Base-by-base conservation (phyloP, 2,888 invertebrate species). In the Drosophila borealis region DNA sequence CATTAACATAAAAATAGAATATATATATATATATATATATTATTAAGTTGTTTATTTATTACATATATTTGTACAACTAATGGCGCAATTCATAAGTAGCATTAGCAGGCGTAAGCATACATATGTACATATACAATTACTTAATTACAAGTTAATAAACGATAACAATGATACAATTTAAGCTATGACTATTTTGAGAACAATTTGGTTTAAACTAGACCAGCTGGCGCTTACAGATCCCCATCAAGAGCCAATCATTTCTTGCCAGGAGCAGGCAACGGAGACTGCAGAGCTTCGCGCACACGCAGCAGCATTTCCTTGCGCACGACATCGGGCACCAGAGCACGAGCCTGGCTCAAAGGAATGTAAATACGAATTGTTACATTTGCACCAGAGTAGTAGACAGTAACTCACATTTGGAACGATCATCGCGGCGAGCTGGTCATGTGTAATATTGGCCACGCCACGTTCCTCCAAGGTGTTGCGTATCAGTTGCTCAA, bases 291-390 rank as follows among this genome's bases (percentile, higher is more conserved):
- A 10, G 63, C 74, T 9, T 57, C 67, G 13, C 80, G 74, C 37
- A 85, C 69, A 41, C 78, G 88, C 13, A 97, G 96, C 25, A 98
- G 92, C 13, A 98, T 93, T 93, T 98, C 98, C 87, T 96, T 96
- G 91, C 98, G 98, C 0, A 98, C 97, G 1, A 96, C 94, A 90
- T 98, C 97, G 6, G 98, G 98, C 2, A 98, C 97, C 72, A 97
- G 92, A 10, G 96, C 95, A 90, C 98, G 93, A 5, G 98, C 98
- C 91, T 95, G 13, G 14, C 2, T 5, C 4, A 11, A 36, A 11
- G 6, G 10, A 21, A 6, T 6, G 11, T 10, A 0, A 5, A 8
- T 19, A 29, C 8, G 8, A 8, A 6, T 10, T 13, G n/a, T 9
- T 42, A 33, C 53, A 14, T 19, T 2, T 0, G 4, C 2, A 13